Evolutionary conservation across 35 echinoderm and acorn worm genomes (phyloP).

Genomic region (Eucidaris tribuloides): DNA sequence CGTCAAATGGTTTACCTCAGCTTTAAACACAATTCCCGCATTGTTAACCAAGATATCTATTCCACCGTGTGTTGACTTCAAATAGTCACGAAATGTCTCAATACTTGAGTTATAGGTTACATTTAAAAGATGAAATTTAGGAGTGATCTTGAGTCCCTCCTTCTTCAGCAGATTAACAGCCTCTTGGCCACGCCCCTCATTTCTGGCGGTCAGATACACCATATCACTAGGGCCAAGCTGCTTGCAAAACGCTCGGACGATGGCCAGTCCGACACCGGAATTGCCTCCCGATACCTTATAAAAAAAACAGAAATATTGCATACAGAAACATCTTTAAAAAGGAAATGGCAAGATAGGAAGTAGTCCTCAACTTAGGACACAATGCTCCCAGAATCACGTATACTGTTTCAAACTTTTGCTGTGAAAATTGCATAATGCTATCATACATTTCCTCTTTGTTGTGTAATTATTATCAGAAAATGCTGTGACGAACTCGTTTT

Average conservation of each 20-base stretch:
- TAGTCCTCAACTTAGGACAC: too few relatives aligned
- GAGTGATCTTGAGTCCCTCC: constrained; percentile 66
- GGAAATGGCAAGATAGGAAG: too few relatives aligned
- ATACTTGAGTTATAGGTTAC: constrained; percentile 41
- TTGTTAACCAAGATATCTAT: constrained; percentile 88
- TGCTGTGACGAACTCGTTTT: too few relatives aligned
- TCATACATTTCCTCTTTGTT: too few relatives aligned
- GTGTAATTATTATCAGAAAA: too few relatives aligned
- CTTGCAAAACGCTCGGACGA: constrained; percentile 82
- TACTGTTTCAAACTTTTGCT: too few relatives aligned
- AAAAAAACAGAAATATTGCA: not conserved
- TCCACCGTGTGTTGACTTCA: constrained; percentile 61
- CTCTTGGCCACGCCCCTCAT: constrained; percentile 62
- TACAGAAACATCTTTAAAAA: too few relatives aligned
- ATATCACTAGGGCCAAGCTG: constrained; percentile 47
- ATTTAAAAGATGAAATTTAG: constrained; percentile 70
- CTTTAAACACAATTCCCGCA: constrained; percentile 82
- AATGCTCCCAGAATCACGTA: too few relatives aligned
- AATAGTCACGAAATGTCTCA: constrained; percentile 31
- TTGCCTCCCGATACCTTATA: constrained; percentile 74
- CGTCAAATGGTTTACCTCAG: too few relatives aligned
- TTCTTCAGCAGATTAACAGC: constrained; percentile 69
- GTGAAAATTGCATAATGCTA: too few relatives aligned
- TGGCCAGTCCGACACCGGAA: constrained; percentile 78
- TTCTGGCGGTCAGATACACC: constrained; percentile 84